Evolutionary conservation across 2,888 invertebrate genomes (phyloP), one percentile per base, ranked within the genome.

Genomic region (Seladonia tumulorum): DNA sequence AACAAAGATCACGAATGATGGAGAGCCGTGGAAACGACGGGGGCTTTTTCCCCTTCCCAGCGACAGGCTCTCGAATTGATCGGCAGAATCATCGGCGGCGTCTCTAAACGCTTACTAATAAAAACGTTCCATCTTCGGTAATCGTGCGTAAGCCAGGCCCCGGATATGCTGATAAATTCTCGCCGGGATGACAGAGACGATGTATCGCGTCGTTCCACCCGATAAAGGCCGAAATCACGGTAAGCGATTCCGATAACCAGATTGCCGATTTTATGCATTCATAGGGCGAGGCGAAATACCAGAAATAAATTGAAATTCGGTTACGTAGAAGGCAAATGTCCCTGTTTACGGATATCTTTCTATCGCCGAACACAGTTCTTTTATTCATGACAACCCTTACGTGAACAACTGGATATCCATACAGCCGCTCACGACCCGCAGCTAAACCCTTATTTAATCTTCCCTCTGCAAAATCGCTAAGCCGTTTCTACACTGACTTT

Each of bases 81-180:
- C 71, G 49, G 18, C 1, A 45, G 25, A 53, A 70, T 74, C 66
- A 66, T 63, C 47, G 63, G 16, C n/a, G 22, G 22, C 47, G 57
- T 45, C 57, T 66, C n/a, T 76, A 71, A 80, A 73, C 75, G 76
- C 18, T 66, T 47, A 57, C 42, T 68, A 76, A 76, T 78, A 85
- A 79, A 78, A 86, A 74, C 81, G 72, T 47, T 81, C 60, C 78
- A 76, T 85, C 81, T 81, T 81, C 76, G 68, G 81, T 86, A 86
- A 86, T 81, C 81, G 78, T 53, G n/a, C 47, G 76, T 73, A 79
- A 83, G 47, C 63, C 63, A 22, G 49, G 63, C 25, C 25, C 18
- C 18, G 53, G 22, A 49, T 22, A 8, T 8, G 57, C 80, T 76
- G 85, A 86, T 86, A 71, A 70, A 63, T 79, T 83, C 42, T 60